Evolutionary conservation across 2,113 vertebrate species (phyloP).

Genomic region (Hyla sarda): DNA sequence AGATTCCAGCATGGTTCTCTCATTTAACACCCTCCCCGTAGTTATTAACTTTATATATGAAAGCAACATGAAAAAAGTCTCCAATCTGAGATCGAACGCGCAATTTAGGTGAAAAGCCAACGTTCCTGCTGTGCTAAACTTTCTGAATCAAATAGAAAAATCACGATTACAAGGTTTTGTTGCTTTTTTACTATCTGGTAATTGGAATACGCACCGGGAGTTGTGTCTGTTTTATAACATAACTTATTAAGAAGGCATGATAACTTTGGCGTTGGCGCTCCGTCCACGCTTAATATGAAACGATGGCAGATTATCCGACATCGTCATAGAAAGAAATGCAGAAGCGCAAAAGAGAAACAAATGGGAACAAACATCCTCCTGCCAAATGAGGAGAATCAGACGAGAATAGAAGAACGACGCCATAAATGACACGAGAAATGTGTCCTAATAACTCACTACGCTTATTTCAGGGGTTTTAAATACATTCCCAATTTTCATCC

Average conservation of each 20-base stretch:
- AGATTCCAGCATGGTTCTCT: constrained; percentile 60
- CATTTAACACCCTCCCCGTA: constrained; percentile 61
- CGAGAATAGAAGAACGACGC: too few species aligned
- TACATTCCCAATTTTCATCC: too few species aligned
- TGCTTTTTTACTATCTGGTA: constrained; percentile 76
- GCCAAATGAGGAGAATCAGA: background rate
- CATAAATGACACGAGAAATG: too few species aligned
- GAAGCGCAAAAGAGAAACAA: background rate
- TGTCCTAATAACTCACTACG: too few species aligned
- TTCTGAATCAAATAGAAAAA: constrained; percentile 81
- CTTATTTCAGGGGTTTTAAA: too few species aligned
- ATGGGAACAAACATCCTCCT: background rate
- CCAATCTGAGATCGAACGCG: constrained; percentile 22
- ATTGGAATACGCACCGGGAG: constrained; percentile 75
- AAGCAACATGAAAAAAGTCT: constrained; percentile 7
- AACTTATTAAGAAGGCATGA: constrained; percentile 67
- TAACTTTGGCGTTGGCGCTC: constrained; percentile 62
- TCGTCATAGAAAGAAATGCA: background rate
- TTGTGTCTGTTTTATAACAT: constrained; percentile 66
- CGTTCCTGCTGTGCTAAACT: constrained; percentile 79
- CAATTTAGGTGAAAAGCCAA: constrained; percentile 70
- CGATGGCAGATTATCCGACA: constrained; percentile 59
- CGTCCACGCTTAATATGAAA: constrained; percentile 59
- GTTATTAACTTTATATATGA: constrained; percentile 69
- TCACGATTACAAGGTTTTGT: constrained; percentile 71